A percentile compares a stretch with the other conserved stretches of the same genome.
Evolutionary conservation across 30 jellyfish, hydroid and myxozoan genomes (phyloP).

Genomic region (Hydractinia symbiolongicarpus): DNA sequence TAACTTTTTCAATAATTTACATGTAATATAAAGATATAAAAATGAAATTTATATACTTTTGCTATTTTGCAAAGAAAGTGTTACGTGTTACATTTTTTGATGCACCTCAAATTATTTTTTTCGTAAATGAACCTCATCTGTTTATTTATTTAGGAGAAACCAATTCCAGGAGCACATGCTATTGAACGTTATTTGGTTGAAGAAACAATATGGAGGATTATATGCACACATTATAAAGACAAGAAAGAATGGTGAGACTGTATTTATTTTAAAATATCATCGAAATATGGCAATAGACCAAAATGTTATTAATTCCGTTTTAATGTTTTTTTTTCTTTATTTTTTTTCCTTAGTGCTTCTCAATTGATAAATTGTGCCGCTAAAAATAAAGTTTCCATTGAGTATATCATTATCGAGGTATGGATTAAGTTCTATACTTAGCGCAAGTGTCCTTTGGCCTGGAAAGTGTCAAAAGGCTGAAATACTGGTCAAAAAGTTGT

Average conservation of each 20-base stretch:
- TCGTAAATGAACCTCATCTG: neutral
- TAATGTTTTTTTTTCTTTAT: neutral
- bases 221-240: constrained; percentile 91
- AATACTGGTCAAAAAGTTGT: too few relatives aligned
- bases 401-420: constrained; percentile 84
- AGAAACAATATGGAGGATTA: constrained; percentile 76
- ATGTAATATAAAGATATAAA: too few relatives aligned
- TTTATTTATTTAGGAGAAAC: constrained; percentile 58
- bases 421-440: neutral
- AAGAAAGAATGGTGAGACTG: constrained; percentile 83
- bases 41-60: neutral
- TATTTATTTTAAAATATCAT: neutral
- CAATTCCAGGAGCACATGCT: constrained; percentile 98
- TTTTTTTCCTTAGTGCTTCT: constrained; percentile 54
- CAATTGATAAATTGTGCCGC: constrained; percentile 67
- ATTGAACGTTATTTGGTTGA: constrained; percentile 89
- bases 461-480: too few relatives aligned
- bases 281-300: neutral
- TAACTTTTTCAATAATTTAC: too few relatives aligned
- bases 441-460: too few relatives aligned
- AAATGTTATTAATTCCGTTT: neutral
- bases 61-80: neutral
- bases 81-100: neutral
- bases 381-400: constrained; percentile 82
- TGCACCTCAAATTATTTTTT: neutral